phyloP scores from a whole-genome alignment of 2,888 invertebrate genomes.

The Poecilus cupreus region DNA sequence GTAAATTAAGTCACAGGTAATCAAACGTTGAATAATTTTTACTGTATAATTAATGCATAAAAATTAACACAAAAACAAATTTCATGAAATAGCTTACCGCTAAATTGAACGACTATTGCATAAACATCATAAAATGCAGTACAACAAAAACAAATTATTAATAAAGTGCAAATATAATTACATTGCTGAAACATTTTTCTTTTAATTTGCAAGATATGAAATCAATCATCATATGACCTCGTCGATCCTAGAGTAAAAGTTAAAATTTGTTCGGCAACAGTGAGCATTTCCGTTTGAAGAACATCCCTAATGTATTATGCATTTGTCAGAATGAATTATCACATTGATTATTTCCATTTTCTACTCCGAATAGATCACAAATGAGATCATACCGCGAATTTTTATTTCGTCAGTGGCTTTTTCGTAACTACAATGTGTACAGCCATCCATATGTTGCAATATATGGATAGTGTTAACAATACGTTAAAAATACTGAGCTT shows the following conservation, averaged over 20 bases:
- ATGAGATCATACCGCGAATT: neutral
- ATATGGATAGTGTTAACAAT: neutral
- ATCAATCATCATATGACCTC: conserved; percentile 34
- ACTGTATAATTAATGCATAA: neutral
- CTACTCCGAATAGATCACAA: neutral
- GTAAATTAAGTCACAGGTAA: neutral
- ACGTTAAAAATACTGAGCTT: no score
- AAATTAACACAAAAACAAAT: neutral
- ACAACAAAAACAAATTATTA: neutral
- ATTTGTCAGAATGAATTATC: neutral
- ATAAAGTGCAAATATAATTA: neutral
- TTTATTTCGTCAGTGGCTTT: conserved; percentile 1
- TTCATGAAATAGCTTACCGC: conserved; percentile 1
- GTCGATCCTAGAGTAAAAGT: conserved; percentile 19
- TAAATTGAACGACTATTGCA: conserved; percentile 1
- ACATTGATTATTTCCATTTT: conserved; percentile 8
- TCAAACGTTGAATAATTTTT: neutral
- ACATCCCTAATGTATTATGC: conserved; percentile 19
- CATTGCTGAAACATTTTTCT: neutral
- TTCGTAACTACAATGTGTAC: conserved; percentile 5
- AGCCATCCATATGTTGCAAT: neutral
- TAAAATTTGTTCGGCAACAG: neutral
- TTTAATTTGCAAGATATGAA: neutral
- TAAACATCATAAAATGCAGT: neutral
- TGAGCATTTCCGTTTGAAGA: conserved; percentile 14